Evolutionary conservation across 2,797 vertebrate species (phyloP).

Genomic region (Sebastes vulpes): DNA sequence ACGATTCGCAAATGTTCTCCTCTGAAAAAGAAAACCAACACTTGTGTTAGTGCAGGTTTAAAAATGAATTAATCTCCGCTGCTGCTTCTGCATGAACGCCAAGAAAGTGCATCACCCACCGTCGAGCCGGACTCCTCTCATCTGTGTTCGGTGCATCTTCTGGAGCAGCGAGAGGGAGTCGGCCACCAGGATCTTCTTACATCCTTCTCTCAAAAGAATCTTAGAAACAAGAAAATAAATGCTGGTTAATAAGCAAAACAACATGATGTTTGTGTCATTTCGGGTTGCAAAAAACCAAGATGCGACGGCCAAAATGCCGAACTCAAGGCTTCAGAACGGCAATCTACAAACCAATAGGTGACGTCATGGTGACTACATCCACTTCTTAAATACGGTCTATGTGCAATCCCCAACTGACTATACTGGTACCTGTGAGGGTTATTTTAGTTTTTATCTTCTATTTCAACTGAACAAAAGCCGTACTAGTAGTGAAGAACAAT

Average conservation of each 20-base stretch:
- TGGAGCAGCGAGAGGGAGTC: slow-evolving; percentile 96
- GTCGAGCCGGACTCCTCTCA: slow-evolving; percentile 93
- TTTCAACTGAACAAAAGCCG: not conserved
- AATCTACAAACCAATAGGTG: too few relatives aligned
- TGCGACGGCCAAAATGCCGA: too few relatives aligned
- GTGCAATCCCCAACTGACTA: not conserved
- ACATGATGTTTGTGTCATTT: not conserved
- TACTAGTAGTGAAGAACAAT: not conserved
- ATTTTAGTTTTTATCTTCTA: not conserved
- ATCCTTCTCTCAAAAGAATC: slow-evolving; percentile 97
- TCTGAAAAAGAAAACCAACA: slow-evolving; percentile 83
- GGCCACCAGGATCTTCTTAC: slow-evolving; percentile 98
- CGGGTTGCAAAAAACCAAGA: fast-evolving
- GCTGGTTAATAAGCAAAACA: not conserved
- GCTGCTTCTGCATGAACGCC: not conserved
- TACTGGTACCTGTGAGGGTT: not conserved
- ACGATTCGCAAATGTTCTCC: slow-evolving; percentile 96
- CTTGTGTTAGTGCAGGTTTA: not conserved
- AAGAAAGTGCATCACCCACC: slow-evolving; percentile 81
- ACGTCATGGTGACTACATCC: fast-evolving
- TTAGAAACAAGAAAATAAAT: slow-evolving; percentile 57
- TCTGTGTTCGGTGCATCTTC: slow-evolving; percentile 98
- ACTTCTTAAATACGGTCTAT: too few relatives aligned
- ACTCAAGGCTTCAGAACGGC: too few relatives aligned
- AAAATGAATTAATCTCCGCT: not conserved